Percentiles rank a stretch among this genome's conserved stretches.
phyloP scores from a whole-genome alignment of 1,140 invertebrate genomes.

The Monochamus saltuarius region DNA sequence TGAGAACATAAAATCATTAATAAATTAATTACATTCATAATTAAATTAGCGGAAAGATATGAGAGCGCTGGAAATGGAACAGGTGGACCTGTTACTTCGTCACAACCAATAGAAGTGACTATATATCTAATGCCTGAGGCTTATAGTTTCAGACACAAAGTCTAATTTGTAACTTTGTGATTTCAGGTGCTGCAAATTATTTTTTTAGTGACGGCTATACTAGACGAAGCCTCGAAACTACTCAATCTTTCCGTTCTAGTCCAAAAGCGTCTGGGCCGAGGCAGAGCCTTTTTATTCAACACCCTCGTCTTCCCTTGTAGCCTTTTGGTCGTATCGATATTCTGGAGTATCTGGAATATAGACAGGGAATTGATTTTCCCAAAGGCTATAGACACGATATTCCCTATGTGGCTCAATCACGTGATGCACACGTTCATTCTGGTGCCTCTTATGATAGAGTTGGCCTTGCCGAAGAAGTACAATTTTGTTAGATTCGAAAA shows the following conservation, averaged over 20 bases:
- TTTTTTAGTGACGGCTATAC: constrained; percentile 24
- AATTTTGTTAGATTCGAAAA: constrained; percentile 15
- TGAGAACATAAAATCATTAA: background rate
- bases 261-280: constrained; percentile 17
- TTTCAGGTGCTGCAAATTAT: constrained; percentile 31
- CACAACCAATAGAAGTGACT: constrained; percentile 1
- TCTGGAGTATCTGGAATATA: constrained; percentile 29
- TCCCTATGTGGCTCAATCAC: constrained; percentile 32
- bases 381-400: constrained; percentile 23
- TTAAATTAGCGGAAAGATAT: too few species aligned
- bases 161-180: background rate
- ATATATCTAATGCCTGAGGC: background rate
- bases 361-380: constrained; percentile 33
- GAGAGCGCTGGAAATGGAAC: too few species aligned
- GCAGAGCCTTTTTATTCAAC: constrained; percentile 19
- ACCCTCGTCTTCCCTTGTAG: constrained; percentile 29
- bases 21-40: background rate
- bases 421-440: constrained; percentile 28
- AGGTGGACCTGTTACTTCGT: too few species aligned
- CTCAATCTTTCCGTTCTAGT: constrained; percentile 3
- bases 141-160: constrained; percentile 5
- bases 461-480: constrained; percentile 19
- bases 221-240: constrained; percentile 25
- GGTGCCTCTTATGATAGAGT: constrained; percentile 26
- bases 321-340: constrained; percentile 24